Base-by-base conservation (phyloP, 2,113 vertebrate species). In the Megatriorchis doriae region DNA sequence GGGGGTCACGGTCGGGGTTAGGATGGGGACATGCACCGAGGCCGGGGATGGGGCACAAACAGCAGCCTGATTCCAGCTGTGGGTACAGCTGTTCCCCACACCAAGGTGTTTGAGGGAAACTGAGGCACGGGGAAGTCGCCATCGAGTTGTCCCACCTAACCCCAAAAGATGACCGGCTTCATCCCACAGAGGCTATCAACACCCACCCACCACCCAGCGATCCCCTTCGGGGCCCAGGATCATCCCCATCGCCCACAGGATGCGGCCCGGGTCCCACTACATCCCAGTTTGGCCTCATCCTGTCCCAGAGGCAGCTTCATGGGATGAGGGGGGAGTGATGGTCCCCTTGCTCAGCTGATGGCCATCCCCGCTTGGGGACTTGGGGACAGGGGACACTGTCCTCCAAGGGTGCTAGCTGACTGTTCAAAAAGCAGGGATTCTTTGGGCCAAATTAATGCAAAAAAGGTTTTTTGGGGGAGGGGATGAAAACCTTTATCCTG, bases 401-500 rank as follows among this genome's bases (percentile, higher is more conserved):
- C n/a, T 63, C n/a, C 53, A 5, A 0, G 2, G 29, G 47, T 73
- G 16, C 17, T 11, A 10, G 20, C 0, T 9, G 23, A 42, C 10
- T 5, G 6, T 21, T 13, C 4, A 15, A n/a, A 34, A 66, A 16
- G 4, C 1, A 13, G 52, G 36, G 47, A 68, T 67, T 45, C 31
- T 47, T 40, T 52, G 50, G 50, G 73, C 17, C 16, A 65, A 81
- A 85, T 40, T 16, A 42, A 78, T 11, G 36, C 13, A 27, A 65
- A 83, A 75, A 48, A 10, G 12, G 1, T 1, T 7, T 29, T n/a
- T 26, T 48, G 8, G 13, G 34, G 8, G 50, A 25, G 14, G 50
- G 50, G 50, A 11, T 20, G 3, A 58, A 86, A 42, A 4, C 1
- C 2, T 22, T 48, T 27, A 43, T 45, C n/a, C 56, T 0, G 0